Conservation (phyloP, 2,797 vertebrate genomes). For the Zalophus californianus region DNA sequence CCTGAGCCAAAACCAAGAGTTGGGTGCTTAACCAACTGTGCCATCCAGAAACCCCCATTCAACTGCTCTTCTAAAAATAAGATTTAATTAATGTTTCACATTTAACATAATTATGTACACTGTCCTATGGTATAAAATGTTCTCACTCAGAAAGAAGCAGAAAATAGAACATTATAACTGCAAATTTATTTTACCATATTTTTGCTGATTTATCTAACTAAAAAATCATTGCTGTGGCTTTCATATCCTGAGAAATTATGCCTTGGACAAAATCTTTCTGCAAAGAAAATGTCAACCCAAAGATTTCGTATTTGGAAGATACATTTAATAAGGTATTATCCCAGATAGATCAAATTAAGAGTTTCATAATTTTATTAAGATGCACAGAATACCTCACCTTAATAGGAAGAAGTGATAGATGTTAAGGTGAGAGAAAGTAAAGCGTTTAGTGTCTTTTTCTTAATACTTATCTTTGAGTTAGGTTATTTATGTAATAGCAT, state of each 20-base stretch:
- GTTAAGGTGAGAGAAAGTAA: not conserved
- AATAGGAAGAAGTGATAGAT: not conserved
- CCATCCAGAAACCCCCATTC: not conserved
- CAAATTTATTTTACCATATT: not conserved
- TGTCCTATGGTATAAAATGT: not conserved
- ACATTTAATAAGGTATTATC: constrained; percentile 1
- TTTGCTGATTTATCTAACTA: not conserved
- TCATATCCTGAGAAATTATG: not conserved
- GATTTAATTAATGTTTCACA: constrained; percentile 16
- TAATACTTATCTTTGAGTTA: not conserved
- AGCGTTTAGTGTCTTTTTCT: not conserved
- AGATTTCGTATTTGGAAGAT: not conserved
- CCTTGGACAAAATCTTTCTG: not conserved
- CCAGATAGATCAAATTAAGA: not conserved
- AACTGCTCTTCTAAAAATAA: not conserved
- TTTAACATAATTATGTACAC: not conserved
- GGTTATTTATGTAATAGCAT: not conserved
- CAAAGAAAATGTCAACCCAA: constrained; percentile 7
- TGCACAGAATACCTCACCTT: not conserved
- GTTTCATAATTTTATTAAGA: not conserved
- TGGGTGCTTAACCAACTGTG: not conserved
- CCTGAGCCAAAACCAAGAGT: not conserved
- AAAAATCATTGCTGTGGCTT: constrained; percentile 13
- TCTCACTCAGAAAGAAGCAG: constrained; percentile 18
- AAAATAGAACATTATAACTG: not conserved